Evolutionary conservation across 2,888 invertebrate genomes (phyloP), one percentile per base, ranked within the genome.

Genomic region (Caenorhabditis parvicauda): DNA sequence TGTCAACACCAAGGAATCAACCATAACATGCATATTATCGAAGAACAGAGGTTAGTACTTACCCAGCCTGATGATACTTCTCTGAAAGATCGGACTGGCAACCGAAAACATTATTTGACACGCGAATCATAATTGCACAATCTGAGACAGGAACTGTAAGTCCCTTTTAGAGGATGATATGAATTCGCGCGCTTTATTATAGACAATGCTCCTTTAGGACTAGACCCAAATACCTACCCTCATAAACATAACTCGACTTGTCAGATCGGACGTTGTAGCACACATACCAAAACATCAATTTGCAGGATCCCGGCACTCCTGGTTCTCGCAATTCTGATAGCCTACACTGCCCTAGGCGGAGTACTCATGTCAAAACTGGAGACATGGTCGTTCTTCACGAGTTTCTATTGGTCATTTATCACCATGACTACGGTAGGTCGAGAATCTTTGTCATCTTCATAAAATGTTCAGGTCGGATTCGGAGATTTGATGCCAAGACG

Each of bases 351-450:
- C 2, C 59, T 79, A 3, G 81, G 81, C n/a, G 81, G 81, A 21
- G 67, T 79, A 9, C 58, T 81, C 12, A 79, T 81, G 77, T 74
- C 75, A 5, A 70, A 74, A 55, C 45, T 81, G 38, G 80, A 81
- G 56, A 70, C 74, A 2, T 81, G 81, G 81, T 68, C 62, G 24
- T 81, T 81, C 54, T 81, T 80, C 62, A 76, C 77, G 24, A 72
- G 77, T n/a, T 81, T 81, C 64, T 81, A 81, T 60, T 81, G 79
- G 77, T 77, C 79, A 45, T 81, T 81, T 61, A 81, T 81, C 54
- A 81, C 81, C 7, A 79, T 81, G 80, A 81, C 81, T 39, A 81
- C 81, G 38, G 80, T 79, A 59, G 42, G 63, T 38, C 12, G n/a
- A 1, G 19, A 43, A 27, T 29, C 25, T 25, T 17, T 3, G 24